phyloP scores from a whole-genome alignment of 2,888 invertebrate genomes.

The Sarcophaga rosellei region DNA sequence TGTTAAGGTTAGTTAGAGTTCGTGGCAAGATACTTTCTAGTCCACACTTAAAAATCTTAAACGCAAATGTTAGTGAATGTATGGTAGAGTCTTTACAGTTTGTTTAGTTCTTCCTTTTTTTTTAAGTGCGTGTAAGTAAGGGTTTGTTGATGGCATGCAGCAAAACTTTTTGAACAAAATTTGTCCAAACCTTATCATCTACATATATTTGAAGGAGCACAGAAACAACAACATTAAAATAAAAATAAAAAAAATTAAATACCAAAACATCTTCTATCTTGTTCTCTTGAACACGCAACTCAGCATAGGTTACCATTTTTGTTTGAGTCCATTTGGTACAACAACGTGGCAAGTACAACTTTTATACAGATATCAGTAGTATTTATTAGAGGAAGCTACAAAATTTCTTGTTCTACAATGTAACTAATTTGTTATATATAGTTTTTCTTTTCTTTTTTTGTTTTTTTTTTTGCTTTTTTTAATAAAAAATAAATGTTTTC shows the following conservation, averaged over 20 bases:
- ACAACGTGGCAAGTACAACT: neutral
- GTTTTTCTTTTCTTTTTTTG: neutral
- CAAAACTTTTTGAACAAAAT: conserved; percentile 61
- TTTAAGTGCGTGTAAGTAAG: conserved; percentile 53
- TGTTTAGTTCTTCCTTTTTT: conserved; percentile 31
- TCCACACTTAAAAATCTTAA: conserved; percentile 23
- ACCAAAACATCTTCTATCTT: conserved; percentile 51
- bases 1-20: conserved; percentile 23
- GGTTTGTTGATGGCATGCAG: conserved; percentile 50
- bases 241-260: conserved; percentile 13
- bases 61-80: conserved; percentile 1
- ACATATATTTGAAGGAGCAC: conserved; percentile 37
- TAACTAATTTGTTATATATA: conserved; percentile 62
- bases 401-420: conserved; percentile 63
- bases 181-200: conserved; percentile 63
- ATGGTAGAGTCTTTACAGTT: conserved; percentile 22
- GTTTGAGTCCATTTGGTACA: neutral
- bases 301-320: conserved; percentile 16
- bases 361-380: conserved; percentile 39
- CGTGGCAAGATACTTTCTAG: conserved; percentile 8
- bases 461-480: neutral
- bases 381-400: conserved; percentile 63
- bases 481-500: conserved; percentile 46
- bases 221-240: conserved; percentile 1
- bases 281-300: conserved; percentile 58